These are phyloP conservation scores for Solen grandis DNA, from an alignment of 1,140 invertebrate species.

Conservation along the genomic window DNA sequence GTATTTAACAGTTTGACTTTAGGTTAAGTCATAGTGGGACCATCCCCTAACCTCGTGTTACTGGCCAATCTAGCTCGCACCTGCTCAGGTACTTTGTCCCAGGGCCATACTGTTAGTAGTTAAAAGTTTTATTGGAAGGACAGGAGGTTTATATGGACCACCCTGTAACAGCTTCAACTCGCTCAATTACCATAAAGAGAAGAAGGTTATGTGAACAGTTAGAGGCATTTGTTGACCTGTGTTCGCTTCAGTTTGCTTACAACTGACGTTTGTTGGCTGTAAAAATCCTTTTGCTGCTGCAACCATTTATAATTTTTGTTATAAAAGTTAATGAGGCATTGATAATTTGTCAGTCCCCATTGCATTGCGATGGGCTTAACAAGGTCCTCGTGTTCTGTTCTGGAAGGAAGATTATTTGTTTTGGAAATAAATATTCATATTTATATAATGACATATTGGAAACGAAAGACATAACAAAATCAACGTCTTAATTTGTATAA, in stretches of 20 bases:
- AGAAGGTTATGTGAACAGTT: conserved; percentile 20
- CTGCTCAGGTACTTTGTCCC: background rate
- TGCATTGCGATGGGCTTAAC: background rate
- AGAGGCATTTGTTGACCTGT: background rate
- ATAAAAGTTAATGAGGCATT: conserved; percentile 36
- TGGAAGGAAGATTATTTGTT: background rate
- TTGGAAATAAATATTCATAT: background rate
- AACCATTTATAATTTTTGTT: conserved; percentile 26
- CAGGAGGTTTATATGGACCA: conserved; percentile 26
- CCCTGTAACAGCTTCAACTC: conserved; percentile 15
- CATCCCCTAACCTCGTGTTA: too few relatives aligned
- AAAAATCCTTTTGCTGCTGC: background rate
- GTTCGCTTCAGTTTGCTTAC: background rate
- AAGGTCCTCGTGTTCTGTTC: background rate
- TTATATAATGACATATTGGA: background rate
- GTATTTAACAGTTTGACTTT: background rate
- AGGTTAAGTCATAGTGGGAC: background rate
- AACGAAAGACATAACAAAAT: background rate
- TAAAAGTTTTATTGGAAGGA: conserved; percentile 17
- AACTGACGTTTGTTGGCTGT: conserved; percentile 4
- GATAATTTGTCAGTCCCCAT: conserved; percentile 23
- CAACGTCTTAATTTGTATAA: too few relatives aligned
- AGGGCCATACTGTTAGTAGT: background rate
- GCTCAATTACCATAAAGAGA: conserved; percentile 37
- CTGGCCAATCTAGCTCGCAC: too few relatives aligned